Conservation (phyloP, 2,113 vertebrate species). For the Galeopterus variegatus region DNA sequence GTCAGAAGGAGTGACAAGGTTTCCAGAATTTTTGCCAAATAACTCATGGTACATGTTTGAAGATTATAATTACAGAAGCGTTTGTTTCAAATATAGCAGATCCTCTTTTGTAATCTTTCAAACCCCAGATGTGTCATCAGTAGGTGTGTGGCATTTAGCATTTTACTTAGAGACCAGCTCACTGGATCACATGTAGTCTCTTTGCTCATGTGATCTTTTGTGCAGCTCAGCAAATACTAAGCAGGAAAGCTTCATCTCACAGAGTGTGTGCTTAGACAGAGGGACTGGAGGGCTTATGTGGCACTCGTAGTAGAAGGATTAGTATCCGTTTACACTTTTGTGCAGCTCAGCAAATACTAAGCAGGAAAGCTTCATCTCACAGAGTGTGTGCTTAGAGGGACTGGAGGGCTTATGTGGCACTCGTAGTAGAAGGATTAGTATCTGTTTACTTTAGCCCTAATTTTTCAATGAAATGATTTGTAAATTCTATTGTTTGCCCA, state of each 20-base stretch:
- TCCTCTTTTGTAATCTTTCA: background rate
- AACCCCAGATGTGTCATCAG: background rate
- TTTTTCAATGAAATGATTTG: slow-evolving; percentile 25
- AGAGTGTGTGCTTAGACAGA: background rate
- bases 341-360: background rate
- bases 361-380: background rate
- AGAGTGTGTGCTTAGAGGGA: background rate
- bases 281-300: background rate
- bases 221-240: background rate
- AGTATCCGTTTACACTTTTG: slow-evolving; percentile 7
- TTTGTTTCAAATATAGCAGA: background rate
- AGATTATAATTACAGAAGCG: slow-evolving; percentile 8
- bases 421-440: background rate
- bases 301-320: background rate
- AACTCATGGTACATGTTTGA: slow-evolving; percentile 2
- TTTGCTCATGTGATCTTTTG: background rate
- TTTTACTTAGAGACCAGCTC: background rate
- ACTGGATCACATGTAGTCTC: background rate
- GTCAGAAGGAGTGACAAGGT: background rate
- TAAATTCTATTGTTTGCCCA: background rate
- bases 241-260: background rate
- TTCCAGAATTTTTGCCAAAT: slow-evolving; percentile 41
- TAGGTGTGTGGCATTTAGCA: background rate
- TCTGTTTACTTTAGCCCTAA: background rate
- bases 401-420: background rate